Percentiles rank a stretch among this genome's conserved stretches.
Conservation (phyloP, 2,797 vertebrate species). For the Myotis daubentonii region DNA sequence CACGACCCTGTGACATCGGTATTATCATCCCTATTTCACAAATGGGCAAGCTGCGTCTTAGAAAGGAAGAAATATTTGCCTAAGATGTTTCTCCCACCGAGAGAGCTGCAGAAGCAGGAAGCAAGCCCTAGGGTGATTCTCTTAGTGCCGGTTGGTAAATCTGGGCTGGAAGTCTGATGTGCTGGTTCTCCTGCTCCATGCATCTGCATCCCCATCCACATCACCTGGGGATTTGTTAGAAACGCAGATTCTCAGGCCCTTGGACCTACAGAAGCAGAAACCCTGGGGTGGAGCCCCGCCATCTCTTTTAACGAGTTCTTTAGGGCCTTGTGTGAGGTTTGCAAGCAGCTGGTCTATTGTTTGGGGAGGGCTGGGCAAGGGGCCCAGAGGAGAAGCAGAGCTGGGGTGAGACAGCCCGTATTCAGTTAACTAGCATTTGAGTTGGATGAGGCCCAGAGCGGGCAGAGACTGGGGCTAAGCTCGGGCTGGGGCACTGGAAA, state of each 20-base stretch:
- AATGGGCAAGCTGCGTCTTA: neutral
- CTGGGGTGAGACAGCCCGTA: neutral
- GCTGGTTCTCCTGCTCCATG: neutral
- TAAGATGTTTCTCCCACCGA: neutral
- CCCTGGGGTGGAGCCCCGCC: neutral
- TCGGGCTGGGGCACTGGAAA: neutral
- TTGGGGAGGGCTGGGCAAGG: neutral
- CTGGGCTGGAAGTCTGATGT: neutral
- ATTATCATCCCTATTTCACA: neutral
- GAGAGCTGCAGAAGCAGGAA: neutral
- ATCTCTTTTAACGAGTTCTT: neutral
- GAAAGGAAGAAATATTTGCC: neutral
- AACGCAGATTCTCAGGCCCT: neutral
- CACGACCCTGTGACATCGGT: neutral
- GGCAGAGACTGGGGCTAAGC: neutral
- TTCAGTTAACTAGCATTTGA: neutral
- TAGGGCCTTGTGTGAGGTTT: neutral
- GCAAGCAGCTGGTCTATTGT: neutral
- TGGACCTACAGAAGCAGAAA: neutral
- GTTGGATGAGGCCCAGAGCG: neutral
- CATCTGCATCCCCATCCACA: neutral
- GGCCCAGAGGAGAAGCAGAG: neutral
- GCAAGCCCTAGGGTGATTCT: neutral
- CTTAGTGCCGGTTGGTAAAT: neutral
- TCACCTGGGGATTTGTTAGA: neutral